phyloP scores from a whole-genome alignment of 2,113 vertebrate genomes.

The Nerophis lumbriciformis region DNA sequence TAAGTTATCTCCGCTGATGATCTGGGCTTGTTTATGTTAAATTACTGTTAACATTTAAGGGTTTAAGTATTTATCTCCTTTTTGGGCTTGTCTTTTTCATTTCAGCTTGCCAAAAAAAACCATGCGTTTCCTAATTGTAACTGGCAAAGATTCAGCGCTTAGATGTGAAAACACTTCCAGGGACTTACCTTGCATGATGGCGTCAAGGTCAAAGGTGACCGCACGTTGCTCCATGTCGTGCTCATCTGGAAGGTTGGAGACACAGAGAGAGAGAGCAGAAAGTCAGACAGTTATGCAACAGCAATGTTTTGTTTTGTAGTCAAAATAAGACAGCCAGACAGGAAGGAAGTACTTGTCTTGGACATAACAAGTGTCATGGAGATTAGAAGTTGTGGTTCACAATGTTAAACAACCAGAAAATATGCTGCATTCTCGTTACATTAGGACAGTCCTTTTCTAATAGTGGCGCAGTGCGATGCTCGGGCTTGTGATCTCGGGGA shows the following conservation, averaged over 20 bases:
- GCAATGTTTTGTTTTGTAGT: conserved; percentile 4
- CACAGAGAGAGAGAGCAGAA: neutral
- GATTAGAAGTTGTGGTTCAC: no score
- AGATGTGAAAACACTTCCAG: conserved; percentile 13
- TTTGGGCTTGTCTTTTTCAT: no score
- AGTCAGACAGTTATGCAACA: conserved; percentile 26
- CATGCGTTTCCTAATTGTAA: conserved; percentile 6
- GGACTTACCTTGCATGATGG: conserved; percentile 36
- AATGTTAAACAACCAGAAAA: no score
- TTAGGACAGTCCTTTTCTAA: no score
- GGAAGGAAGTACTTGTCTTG: neutral
- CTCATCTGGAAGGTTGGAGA: conserved; percentile 31
- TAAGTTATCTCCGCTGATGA: no score
- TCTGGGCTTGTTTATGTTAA: no score
- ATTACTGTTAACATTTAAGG: no score
- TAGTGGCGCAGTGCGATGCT: no score
- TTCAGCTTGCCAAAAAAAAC: conserved; percentile 13
- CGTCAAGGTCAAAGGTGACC: conserved; percentile 28
- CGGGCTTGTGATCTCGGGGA: no score
- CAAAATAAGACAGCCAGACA: conserved; percentile 1
- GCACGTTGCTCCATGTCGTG: conserved; percentile 20
- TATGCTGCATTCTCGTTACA: no score
- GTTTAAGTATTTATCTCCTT: no score
- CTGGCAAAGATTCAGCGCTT: conserved; percentile 6
- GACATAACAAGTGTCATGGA: neutral